Evolutionary conservation across 1,140 invertebrate species (phyloP).

Genomic region (Akabosia matsudoensis): DNA sequence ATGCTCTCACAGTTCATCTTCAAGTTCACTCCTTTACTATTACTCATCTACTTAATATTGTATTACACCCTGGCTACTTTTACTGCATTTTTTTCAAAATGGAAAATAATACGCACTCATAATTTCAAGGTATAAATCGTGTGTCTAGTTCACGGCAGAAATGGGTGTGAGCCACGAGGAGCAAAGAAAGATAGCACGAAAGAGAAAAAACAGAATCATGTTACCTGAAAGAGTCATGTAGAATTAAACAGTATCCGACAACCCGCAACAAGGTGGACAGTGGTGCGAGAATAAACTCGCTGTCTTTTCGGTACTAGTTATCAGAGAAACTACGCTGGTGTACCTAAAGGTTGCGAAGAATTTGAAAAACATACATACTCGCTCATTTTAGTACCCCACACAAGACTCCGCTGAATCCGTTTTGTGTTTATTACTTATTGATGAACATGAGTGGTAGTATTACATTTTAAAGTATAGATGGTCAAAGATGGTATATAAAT

Average conservation of each 20-base stretch:
- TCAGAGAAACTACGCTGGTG: too few relatives aligned
- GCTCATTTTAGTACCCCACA: not conserved
- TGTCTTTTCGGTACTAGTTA: too few relatives aligned
- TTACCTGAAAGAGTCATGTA: not conserved
- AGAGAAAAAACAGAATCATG: not conserved
- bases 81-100: not conserved
- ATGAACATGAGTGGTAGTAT: not conserved
- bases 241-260: not conserved
- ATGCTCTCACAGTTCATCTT: not conserved
- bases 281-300: not conserved
- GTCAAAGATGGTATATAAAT: too few relatives aligned
- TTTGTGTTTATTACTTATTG: constrained; percentile 20
- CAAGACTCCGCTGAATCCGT: not conserved
- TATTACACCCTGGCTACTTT: not conserved
- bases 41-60: not conserved
- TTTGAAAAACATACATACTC: not conserved
- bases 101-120: not conserved
- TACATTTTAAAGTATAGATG: too few relatives aligned
- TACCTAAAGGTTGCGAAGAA: too few relatives aligned
- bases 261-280: not conserved
- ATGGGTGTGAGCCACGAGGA: constrained; percentile 14
- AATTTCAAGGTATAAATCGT: constrained; percentile 14
- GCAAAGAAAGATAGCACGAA: not conserved
- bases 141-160: not conserved
- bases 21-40: not conserved